A percentile compares a stretch with the other conserved stretches of the same genome.
Conservation (phyloP, 2,113 vertebrate species). For the Oxygymnocypris stewartii region DNA sequence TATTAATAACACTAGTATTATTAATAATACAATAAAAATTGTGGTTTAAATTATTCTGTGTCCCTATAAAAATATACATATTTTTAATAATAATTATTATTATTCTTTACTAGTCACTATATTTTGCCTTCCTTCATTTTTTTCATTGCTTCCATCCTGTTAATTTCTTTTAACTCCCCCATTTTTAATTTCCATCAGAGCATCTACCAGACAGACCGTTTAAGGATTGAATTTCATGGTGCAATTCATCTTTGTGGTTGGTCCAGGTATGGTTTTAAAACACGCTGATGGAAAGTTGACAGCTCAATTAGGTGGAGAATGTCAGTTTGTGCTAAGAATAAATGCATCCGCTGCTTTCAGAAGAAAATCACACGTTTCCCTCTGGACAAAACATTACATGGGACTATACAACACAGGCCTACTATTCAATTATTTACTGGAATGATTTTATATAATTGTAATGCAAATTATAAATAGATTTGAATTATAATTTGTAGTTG, state of each 20-base stretch:
- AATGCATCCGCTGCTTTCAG: slow-evolving; percentile 58
- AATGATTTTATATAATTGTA: background rate
- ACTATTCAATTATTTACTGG: background rate
- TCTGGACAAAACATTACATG: slow-evolving; percentile 43
- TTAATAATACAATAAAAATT: too few species aligned
- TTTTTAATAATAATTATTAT: background rate
- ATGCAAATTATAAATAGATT: too few species aligned
- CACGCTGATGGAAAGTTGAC: slow-evolving; percentile 63
- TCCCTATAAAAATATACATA: background rate
- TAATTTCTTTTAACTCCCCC: background rate
- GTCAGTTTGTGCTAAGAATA: slow-evolving; percentile 76
- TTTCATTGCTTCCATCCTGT: background rate
- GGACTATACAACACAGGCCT: slow-evolving; percentile 9
- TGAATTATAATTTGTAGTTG: too few species aligned
- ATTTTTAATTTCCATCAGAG: slow-evolving; percentile 35
- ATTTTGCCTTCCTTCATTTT: background rate
- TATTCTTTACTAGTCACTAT: background rate
- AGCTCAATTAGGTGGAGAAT: slow-evolving; percentile 71
- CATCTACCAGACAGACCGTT: slow-evolving; percentile 39
- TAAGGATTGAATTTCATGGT: slow-evolving; percentile 51
- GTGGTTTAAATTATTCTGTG: background rate
- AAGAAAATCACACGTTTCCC: slow-evolving; percentile 53
- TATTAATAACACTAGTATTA: background rate
- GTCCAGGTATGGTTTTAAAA: slow-evolving; percentile 53
- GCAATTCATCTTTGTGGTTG: slow-evolving; percentile 42